Percentiles rank a stretch among this genome's conserved stretches.
phyloP scores from a whole-genome alignment of 1,140 invertebrate species.

The Phocides pigmalion region DNA sequence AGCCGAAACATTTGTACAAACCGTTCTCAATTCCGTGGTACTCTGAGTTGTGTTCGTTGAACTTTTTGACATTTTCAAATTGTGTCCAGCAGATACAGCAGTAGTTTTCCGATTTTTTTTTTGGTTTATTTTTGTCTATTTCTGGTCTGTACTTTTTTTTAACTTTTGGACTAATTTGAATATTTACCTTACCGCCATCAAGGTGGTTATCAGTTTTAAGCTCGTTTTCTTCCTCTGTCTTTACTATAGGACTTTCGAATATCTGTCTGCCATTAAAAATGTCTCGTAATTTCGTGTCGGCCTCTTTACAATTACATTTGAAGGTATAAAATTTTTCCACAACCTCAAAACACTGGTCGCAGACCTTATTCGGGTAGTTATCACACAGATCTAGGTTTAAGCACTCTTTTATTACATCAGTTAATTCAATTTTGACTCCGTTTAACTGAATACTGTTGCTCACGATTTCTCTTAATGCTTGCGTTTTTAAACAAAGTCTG shows the following conservation, averaged over 20 bases:
- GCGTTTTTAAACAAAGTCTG: constrained; percentile 60
- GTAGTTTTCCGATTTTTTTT: constrained; percentile 53
- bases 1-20: constrained; percentile 69
- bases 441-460: constrained; percentile 7
- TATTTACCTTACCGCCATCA: not conserved
- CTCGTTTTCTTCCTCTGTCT: constrained; percentile 37
- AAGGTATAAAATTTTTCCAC: constrained; percentile 61
- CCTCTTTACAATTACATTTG: constrained; percentile 57
- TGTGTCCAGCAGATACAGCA: constrained; percentile 65
- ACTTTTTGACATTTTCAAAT: constrained; percentile 43
- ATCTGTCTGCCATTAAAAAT: constrained; percentile 34
- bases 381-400: constrained; percentile 54
- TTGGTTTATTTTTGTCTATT: constrained; percentile 42
- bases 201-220: constrained; percentile 24
- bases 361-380: constrained; percentile 49
- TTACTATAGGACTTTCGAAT: too few species aligned
- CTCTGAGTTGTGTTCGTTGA: constrained; percentile 54
- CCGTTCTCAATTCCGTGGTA: constrained; percentile 62
- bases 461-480: constrained; percentile 47
- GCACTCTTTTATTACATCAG: constrained; percentile 60
- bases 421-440: constrained; percentile 39
- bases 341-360: constrained; percentile 50
- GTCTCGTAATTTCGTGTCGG: constrained; percentile 50
- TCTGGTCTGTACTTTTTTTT: constrained; percentile 36
- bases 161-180: too few species aligned